Evolutionary conservation across 2,113 vertebrate genomes (phyloP).

Genomic region (Plecotus auritus): DNA sequence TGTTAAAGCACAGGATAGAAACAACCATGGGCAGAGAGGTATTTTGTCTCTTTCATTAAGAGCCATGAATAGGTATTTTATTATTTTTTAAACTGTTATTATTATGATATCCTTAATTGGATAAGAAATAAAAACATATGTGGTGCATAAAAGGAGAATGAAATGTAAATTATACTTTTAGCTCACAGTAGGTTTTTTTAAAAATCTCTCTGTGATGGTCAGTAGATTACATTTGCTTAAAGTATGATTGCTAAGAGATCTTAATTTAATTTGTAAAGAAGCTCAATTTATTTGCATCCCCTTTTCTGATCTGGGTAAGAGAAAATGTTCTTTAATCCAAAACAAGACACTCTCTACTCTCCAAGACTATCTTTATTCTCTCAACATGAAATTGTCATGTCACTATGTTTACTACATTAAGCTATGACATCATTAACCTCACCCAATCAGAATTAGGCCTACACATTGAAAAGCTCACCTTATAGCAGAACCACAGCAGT

Average conservation of each 20-base stretch:
- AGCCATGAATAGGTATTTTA: constrained; percentile 40
- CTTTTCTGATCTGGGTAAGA: neutral
- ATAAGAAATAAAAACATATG: neutral
- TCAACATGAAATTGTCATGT: neutral
- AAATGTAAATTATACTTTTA: neutral
- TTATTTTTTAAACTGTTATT: constrained; percentile 60
- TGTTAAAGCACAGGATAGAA: neutral
- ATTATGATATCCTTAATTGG: constrained; percentile 46
- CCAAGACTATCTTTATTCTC: neutral
- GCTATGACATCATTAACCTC: neutral
- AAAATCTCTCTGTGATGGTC: neutral
- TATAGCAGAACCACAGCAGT: neutral
- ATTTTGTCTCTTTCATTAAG: constrained; percentile 46
- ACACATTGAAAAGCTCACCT: neutral
- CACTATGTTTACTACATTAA: neutral
- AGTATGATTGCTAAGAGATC: neutral
- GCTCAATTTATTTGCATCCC: neutral
- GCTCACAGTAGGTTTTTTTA: neutral
- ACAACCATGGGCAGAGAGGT: neutral
- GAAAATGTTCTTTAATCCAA: neutral
- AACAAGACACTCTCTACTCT: neutral
- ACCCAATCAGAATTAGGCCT: neutral
- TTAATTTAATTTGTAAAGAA: neutral
- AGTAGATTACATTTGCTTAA: neutral
- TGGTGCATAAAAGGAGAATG: neutral